Conservation (phyloP, 2,797 vertebrate species). For the Prunella strophiata region DNA sequence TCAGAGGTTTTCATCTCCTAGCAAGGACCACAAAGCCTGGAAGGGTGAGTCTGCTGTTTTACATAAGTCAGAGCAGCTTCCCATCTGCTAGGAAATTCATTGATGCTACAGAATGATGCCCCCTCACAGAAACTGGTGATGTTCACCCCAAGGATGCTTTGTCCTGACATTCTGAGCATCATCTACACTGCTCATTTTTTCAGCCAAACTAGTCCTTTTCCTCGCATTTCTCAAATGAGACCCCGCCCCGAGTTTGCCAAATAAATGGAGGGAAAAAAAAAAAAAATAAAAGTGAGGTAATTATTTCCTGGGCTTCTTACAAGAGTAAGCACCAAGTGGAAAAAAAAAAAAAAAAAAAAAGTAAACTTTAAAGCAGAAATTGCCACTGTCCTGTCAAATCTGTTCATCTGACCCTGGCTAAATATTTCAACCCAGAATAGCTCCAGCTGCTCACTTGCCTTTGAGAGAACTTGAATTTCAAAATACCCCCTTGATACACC, state of each 20-base stretch:
- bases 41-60: not conserved
- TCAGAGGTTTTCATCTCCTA: not conserved
- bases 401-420: conserved; percentile 39
- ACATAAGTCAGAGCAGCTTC: not conserved
- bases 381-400: conserved; percentile 10
- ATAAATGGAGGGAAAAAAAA: not conserved
- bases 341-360: not conserved
- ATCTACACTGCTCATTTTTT: not conserved
- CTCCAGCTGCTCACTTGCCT: conserved; percentile 48
- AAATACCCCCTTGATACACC: not conserved
- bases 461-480: conserved; percentile 50
- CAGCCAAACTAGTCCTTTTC: not conserved
- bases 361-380: conserved; percentile 40
- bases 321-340: not conserved
- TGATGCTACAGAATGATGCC: not conserved
- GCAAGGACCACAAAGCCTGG: not conserved
- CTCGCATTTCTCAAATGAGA: not conserved
- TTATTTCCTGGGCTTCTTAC: not conserved
- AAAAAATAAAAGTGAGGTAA: not conserved
- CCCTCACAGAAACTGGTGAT: not conserved
- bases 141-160: not conserved
- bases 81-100: not conserved
- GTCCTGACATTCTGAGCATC: not conserved
- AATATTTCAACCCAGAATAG: conserved; percentile 41
- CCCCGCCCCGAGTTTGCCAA: not conserved